phyloP scores from a whole-genome alignment of 2,797 vertebrate species.

The Neoniphon sammara region DNA sequence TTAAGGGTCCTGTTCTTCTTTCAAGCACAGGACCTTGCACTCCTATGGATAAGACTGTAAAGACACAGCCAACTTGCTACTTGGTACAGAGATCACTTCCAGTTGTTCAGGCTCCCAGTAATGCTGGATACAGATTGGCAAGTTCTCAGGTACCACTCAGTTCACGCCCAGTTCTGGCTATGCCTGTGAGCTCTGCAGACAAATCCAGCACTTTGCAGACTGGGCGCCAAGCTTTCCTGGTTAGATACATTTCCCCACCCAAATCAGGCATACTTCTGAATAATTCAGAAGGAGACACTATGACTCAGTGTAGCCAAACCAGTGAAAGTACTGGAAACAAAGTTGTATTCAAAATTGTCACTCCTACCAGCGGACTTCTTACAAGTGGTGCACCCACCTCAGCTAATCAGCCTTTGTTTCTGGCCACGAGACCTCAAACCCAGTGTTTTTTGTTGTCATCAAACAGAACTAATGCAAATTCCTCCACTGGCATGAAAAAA shows the following conservation, averaged over 20 bases:
- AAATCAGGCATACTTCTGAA: conserved; percentile 79
- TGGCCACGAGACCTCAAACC: conserved; percentile 80
- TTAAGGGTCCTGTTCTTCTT: conserved; percentile 81
- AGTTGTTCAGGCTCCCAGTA: conserved; percentile 59
- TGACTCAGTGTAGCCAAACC: conserved; percentile 58
- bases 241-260: conserved; percentile 83
- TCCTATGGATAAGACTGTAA: conserved; percentile 69
- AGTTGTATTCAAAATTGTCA: conserved; percentile 83
- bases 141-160: conserved; percentile 67
- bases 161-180: conserved; percentile 76
- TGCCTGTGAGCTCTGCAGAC: conserved; percentile 77
- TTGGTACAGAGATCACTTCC: conserved; percentile 82
- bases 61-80: conserved; percentile 78
- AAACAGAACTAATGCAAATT: conserved; percentile 71
- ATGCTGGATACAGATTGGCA: conserved; percentile 63
- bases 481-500: conserved; percentile 72
- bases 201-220: conserved; percentile 74
- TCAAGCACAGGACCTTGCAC: conserved; percentile 75
- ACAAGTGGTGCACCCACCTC: conserved; percentile 66
- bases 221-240: conserved; percentile 84
- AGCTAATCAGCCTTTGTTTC: conserved; percentile 78
- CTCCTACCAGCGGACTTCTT: conserved; percentile 75
- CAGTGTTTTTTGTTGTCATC: conserved; percentile 83
- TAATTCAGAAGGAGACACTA: conserved; percentile 73
- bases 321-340: conserved; percentile 78